Evolutionary conservation across 2,113 vertebrate species (phyloP).

Genomic region (Ptyas mucosa): DNA sequence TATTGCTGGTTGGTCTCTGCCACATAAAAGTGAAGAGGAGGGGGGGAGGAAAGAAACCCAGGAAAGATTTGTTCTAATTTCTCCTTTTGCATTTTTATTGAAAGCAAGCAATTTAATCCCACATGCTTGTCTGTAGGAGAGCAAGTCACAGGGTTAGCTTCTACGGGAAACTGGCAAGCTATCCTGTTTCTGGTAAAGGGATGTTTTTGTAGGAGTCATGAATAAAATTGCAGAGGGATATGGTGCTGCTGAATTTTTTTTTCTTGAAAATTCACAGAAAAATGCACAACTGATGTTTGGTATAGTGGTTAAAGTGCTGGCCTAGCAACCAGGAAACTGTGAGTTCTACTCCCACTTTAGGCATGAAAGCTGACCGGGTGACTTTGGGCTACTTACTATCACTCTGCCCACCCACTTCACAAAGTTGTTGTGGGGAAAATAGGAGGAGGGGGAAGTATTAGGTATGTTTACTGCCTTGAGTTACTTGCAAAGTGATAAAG

Average conservation of each 20-base stretch:
- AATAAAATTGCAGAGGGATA: background rate
- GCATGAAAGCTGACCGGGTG: background rate
- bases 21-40: constrained; percentile 42
- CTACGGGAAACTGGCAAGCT: background rate
- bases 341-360: background rate
- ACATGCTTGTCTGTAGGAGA: background rate
- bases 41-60: background rate
- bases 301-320: background rate
- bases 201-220: background rate
- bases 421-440: background rate
- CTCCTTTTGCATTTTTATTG: constrained; percentile 30
- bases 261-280: background rate
- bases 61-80: constrained; percentile 35
- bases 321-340: background rate
- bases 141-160: background rate
- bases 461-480: background rate
- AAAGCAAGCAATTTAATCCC: constrained; percentile 26
- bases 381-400: background rate
- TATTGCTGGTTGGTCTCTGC: constrained; percentile 60
- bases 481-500: background rate
- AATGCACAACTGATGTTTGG: background rate
- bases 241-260: background rate
- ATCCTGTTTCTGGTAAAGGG: background rate
- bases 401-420: background rate
- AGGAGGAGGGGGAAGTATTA: background rate